Percentiles rank a stretch among this genome's conserved stretches.
Conservation (phyloP, 2,888 invertebrate genomes). For the Caenorhabditis imperialis region DNA sequence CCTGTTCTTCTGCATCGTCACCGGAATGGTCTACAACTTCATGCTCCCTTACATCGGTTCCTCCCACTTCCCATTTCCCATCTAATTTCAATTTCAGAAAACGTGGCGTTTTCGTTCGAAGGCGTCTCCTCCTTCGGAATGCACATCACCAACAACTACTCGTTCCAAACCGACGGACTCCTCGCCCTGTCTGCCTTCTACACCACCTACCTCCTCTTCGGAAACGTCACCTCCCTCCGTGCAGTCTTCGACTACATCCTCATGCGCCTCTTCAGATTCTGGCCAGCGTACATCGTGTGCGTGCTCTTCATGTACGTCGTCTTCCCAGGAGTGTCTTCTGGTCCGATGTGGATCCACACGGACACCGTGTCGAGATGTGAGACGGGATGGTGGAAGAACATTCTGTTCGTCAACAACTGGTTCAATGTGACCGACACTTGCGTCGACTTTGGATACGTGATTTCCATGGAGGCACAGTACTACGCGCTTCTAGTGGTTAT, state of each 20-base stretch:
- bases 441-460: constrained; percentile 73
- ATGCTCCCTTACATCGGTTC: constrained; percentile 76
- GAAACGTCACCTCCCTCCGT: constrained; percentile 31
- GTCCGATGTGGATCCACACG: constrained; percentile 77
- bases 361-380: constrained; percentile 70
- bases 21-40: constrained; percentile 72
- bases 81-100: constrained; percentile 61
- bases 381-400: constrained; percentile 75
- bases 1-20: constrained; percentile 62
- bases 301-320: constrained; percentile 70
- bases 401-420: constrained; percentile 78
- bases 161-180: constrained; percentile 64
- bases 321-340: constrained; percentile 70
- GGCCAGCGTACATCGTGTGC: constrained; percentile 73
- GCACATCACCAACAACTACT: constrained; percentile 73
- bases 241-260: constrained; percentile 41
- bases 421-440: constrained; percentile 72
- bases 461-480: constrained; percentile 76
- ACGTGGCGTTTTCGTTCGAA: constrained; percentile 74
- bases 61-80: background rate
- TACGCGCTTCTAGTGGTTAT: constrained; percentile 64
- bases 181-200: constrained; percentile 71
- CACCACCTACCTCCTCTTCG: constrained; percentile 65
- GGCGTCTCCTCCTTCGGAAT: constrained; percentile 57
- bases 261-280: constrained; percentile 66